Evolutionary conservation across 1,140 invertebrate genomes (phyloP).

Genomic region (Hormaphis cornu): DNA sequence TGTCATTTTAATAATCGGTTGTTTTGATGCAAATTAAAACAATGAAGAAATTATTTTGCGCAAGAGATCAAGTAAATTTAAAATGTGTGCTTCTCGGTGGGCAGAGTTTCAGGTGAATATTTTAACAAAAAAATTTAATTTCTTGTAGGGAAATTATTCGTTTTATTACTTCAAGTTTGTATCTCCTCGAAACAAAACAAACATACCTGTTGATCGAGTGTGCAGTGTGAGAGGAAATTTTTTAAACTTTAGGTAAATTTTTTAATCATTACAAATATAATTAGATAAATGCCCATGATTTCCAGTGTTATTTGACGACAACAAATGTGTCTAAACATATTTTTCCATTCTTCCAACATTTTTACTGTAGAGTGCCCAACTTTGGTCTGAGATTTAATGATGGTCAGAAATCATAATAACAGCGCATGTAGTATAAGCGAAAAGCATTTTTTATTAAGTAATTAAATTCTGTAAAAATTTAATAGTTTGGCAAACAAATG

Average conservation of each 20-base stretch:
- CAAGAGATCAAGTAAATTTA: conserved; percentile 13
- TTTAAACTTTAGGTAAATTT: background rate
- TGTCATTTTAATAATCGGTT: background rate
- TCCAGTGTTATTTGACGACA: no score
- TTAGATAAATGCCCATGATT: background rate
- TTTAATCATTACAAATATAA: background rate
- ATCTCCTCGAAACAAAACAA: background rate
- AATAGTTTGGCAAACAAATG: no score
- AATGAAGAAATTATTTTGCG: background rate
- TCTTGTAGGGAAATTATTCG: conserved; percentile 1
- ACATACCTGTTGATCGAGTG: background rate
- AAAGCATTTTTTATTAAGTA: no score
- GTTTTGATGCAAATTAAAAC: background rate
- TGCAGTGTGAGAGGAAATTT: no score
- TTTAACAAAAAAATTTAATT: background rate
- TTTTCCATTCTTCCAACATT: no score
- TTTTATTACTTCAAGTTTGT: background rate
- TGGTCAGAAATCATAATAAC: no score
- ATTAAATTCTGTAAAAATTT: no score
- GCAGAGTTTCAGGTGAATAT: conserved; percentile 27
- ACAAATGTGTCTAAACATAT: no score
- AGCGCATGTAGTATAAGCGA: no score
- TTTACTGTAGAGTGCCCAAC: no score
- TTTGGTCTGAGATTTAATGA: no score
- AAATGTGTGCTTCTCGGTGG: conserved; percentile 28